Conservation (phyloP, 2,113 vertebrate species). For the Neotoma lepida region DNA sequence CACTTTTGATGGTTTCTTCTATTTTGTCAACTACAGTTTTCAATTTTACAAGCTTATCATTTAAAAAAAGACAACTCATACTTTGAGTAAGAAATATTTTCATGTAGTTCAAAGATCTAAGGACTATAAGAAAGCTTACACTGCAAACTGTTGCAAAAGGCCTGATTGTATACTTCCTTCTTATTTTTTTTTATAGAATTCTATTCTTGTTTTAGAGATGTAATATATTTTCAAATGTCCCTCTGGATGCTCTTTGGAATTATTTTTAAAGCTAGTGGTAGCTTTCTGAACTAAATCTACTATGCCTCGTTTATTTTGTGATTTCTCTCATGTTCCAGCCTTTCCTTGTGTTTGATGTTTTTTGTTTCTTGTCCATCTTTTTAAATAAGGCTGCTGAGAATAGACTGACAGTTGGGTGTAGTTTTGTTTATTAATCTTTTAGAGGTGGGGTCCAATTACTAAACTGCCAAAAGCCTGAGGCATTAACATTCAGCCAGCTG, state of each 20-base stretch:
- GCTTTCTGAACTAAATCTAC: conserved; percentile 30
- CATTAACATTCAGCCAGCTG: background rate
- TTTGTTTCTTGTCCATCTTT: conserved; percentile 54
- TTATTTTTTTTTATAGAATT: conserved; percentile 47
- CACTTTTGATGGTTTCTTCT: background rate
- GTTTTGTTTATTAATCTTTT: conserved; percentile 19
- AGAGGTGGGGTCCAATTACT: background rate
- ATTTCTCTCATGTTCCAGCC: conserved; percentile 40
- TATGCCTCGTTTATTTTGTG: conserved; percentile 13
- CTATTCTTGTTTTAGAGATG: conserved; percentile 59
- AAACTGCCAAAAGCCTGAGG: conserved; percentile 17
- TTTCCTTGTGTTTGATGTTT: conserved; percentile 14
- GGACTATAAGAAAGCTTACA: conserved; percentile 20
- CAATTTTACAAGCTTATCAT: conserved; percentile 31
- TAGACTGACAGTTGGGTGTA: background rate
- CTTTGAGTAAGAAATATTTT: conserved; percentile 44
- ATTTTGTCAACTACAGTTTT: conserved; percentile 15
- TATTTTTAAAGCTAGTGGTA: conserved; percentile 55
- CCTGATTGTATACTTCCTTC: background rate
- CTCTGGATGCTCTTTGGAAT: background rate
- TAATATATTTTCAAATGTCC: conserved; percentile 57
- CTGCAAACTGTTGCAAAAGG: conserved; percentile 26
- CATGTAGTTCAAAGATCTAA: conserved; percentile 30
- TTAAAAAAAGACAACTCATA: background rate
- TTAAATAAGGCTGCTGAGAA: conserved; percentile 11